Evolutionary conservation across 1,140 invertebrate genomes (phyloP).

Genomic region (Dreissena polymorpha): DNA sequence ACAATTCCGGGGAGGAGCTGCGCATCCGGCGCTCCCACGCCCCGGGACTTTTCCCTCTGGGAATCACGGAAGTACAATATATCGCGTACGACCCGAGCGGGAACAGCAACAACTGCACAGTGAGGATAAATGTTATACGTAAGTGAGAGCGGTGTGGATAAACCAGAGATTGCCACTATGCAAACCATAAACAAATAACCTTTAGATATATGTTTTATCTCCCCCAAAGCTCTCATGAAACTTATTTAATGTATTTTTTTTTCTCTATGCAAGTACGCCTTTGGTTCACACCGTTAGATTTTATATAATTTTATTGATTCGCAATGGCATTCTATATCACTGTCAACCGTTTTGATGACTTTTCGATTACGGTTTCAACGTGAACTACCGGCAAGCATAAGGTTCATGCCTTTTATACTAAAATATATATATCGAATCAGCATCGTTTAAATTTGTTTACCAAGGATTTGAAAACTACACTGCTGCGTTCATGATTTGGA

Average conservation of each 20-base stretch:
- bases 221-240: background rate
- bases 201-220: background rate
- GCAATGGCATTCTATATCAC: too few species aligned
- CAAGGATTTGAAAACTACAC: background rate
- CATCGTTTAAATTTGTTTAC: too few species aligned
- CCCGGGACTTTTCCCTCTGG: slow-evolving; percentile 82
- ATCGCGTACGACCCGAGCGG: slow-evolving; percentile 83
- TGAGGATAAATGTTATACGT: slow-evolving; percentile 86
- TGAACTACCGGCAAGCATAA: too few species aligned
- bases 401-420: too few species aligned
- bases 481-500: background rate
- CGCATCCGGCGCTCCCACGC: slow-evolving; percentile 79
- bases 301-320: too few species aligned
- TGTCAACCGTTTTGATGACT: too few species aligned
- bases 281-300: too few species aligned
- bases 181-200: background rate
- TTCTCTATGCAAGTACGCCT: too few species aligned
- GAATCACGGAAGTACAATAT: slow-evolving; percentile 83
- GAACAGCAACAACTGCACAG: slow-evolving; percentile 83
- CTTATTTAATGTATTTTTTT: background rate
- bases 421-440: too few species aligned
- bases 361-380: too few species aligned
- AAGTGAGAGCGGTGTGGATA: slow-evolving; percentile 51
- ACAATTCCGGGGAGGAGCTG: slow-evolving; percentile 83
- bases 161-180: background rate